Evolutionary conservation across 2,888 invertebrate genomes (phyloP), one percentile per base, ranked within the genome.

Genomic region (Autographa gamma): DNA sequence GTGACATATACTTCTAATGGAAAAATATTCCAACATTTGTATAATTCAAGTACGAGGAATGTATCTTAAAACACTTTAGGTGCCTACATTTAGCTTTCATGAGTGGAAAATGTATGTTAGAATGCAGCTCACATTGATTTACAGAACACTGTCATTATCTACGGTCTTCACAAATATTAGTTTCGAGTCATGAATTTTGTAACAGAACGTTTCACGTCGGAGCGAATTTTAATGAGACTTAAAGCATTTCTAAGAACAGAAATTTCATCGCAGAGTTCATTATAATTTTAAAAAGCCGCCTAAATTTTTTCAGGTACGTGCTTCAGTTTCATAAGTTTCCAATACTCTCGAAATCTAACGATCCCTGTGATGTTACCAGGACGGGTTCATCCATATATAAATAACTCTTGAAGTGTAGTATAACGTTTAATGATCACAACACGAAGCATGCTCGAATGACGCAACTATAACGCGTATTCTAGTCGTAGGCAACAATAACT

Each of bases 231-330:
- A 59, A 63, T 73, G 72, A 76, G 76, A 77, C 66, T 77, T 67
- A 81, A 74, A 77, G 84, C 78, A 77, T 71, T 81, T 76, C 71
- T 77, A 73, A 77, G 62, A 74, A 76, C 11, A 83, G 85, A 81
- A 78, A 87, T 85, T 84, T 80, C 78, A 82, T 74, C 69, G 83
- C 76, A 81, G 88, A 88, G 83, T 88, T 81, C 85, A 88, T 89
- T 89, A 86, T 76, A 80, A 69, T 11, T 58, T 59, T 66, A 62
- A 73, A 52, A 74, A 81, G 78, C 81, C 82, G 84, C 83, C 85
- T 62, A 75, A 76, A 79, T 81, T 79, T 80, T 85, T 83, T 66
- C 62, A 56, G 71, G 48, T 69, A 70, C 83, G 75, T 82, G 79
- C 72, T 85, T 85, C 71, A 74, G 69, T 84, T 87, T 80, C 66